Percentiles rank a stretch among this genome's conserved stretches.
phyloP scores from a whole-genome alignment of 2,113 vertebrate species.

The Steatornis caripensis region DNA sequence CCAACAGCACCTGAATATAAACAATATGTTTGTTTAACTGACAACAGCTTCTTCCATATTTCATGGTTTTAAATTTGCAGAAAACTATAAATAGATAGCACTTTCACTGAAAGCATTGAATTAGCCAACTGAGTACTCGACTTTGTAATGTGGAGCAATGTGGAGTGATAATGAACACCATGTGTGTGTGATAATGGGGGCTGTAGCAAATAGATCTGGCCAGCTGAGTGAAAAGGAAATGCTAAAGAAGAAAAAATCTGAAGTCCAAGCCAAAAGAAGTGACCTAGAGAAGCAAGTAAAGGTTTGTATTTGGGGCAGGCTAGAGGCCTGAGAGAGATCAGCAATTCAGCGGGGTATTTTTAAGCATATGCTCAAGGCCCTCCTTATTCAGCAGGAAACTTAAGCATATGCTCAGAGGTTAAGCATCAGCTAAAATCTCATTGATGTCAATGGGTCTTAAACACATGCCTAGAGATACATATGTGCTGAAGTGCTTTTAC shows the following conservation, averaged over 20 bases:
- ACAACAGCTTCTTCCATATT: constrained; percentile 37
- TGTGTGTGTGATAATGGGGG: constrained; percentile 68
- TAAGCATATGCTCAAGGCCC: constrained; percentile 51
- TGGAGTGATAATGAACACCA: constrained; percentile 76
- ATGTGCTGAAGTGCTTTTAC: constrained; percentile 61
- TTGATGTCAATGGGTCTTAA: constrained; percentile 65
- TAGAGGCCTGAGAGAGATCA: constrained; percentile 7
- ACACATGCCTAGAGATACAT: constrained; percentile 63
- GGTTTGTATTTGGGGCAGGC: background rate
- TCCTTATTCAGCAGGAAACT: constrained; percentile 50
- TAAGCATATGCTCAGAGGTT: constrained; percentile 61
- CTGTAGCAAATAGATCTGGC: constrained; percentile 52
- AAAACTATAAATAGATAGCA: constrained; percentile 50
- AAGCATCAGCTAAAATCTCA: constrained; percentile 65
- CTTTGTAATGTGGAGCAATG: constrained; percentile 61
- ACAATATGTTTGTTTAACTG: constrained; percentile 38
- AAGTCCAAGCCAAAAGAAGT: constrained; percentile 46
- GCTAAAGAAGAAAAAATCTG: constrained; percentile 41
- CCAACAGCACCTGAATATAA: constrained; percentile 36
- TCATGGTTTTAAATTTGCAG: constrained; percentile 15
- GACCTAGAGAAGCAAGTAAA: constrained; percentile 23
- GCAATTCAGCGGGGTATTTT: constrained; percentile 62
- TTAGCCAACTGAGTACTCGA: constrained; percentile 62
- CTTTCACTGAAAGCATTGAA: constrained; percentile 66
- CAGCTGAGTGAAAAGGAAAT: constrained; percentile 66